These are phyloP conservation scores for Polydrusus cervinus DNA, from an alignment of 2,888 invertebrate species.

Conservation along the genomic window DNA sequence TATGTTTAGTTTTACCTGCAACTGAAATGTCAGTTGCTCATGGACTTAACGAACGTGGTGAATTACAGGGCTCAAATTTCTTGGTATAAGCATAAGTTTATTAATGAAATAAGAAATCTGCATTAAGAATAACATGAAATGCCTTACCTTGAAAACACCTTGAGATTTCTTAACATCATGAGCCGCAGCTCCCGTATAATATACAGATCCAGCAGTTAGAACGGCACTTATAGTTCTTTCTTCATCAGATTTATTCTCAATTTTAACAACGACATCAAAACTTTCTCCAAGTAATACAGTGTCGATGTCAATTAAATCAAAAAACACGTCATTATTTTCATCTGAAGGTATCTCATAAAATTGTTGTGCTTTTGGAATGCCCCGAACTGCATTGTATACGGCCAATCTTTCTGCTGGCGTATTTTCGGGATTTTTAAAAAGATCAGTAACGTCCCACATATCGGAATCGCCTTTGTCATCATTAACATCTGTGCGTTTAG, in stretches of 20 bases:
- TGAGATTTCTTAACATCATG: conserved; percentile 81
- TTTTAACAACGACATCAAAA: conserved; percentile 79
- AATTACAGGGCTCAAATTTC: no score
- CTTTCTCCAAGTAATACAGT: conserved; percentile 81
- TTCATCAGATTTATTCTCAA: conserved; percentile 76
- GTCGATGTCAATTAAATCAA: conserved; percentile 79
- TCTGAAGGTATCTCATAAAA: conserved; percentile 72
- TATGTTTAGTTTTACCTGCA: no score
- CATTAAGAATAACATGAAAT: no score
- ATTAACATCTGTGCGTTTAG: conserved; percentile 82
- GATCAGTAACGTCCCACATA: conserved; percentile 79
- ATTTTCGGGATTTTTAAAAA: conserved; percentile 84
- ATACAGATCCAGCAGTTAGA: conserved; percentile 80
- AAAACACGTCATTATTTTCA: conserved; percentile 77
- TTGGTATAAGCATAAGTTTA: no score
- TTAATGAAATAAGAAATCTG: no score
- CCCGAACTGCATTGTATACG: conserved; percentile 83
- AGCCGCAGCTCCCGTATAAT: conserved; percentile 85
- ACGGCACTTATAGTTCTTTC: conserved; percentile 78
- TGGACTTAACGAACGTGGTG: no score
- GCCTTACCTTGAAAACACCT: conserved; percentile 75
- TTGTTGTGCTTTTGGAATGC: conserved; percentile 78
- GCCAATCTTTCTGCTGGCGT: conserved; percentile 82
- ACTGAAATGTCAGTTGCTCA: no score
- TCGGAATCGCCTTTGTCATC: conserved; percentile 83